A percentile compares a stretch with the other conserved stretches of the same genome.
Conservation (phyloP, 2,888 invertebrate genomes). For the Aricia artaxerxes region DNA sequence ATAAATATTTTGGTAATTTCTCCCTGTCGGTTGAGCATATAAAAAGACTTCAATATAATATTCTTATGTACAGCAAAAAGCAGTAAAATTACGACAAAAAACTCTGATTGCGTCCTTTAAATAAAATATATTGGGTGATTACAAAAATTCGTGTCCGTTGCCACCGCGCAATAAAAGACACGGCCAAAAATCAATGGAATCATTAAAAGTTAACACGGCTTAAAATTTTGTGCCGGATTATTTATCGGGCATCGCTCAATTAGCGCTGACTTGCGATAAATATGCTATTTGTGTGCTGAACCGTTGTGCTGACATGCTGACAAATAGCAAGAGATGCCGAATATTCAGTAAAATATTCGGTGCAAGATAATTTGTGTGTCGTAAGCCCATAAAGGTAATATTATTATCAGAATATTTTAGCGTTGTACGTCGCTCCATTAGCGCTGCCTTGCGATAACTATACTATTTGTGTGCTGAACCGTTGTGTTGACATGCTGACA, state of each 20-base stretch:
- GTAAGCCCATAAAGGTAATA: too few species aligned
- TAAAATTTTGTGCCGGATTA: slow-evolving; percentile 25
- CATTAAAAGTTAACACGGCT: slow-evolving; percentile 21
- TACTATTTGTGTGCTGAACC: background rate
- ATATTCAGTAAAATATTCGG: background rate
- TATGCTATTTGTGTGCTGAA: slow-evolving; percentile 22
- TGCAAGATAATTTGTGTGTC: too few species aligned
- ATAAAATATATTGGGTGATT: slow-evolving; percentile 2
- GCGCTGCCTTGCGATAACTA: background rate
- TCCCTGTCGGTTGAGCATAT: background rate
- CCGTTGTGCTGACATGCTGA: slow-evolving; percentile 16
- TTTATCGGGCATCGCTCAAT: slow-evolving; percentile 18
- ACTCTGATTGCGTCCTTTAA: background rate
- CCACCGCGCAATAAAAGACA: slow-evolving; percentile 10
- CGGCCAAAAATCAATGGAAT: slow-evolving; percentile 9
- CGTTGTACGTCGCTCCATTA: background rate
- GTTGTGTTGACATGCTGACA: background rate
- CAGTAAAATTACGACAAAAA: background rate
- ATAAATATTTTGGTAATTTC: too few species aligned
- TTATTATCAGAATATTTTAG: too few species aligned
- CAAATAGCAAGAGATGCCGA: background rate
- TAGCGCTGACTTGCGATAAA: slow-evolving; percentile 17
- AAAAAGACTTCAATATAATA: background rate
- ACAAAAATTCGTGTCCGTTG: background rate
- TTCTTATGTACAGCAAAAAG: background rate